A percentile compares a stretch with the other conserved stretches of the same genome.
Evolutionary conservation across 1,140 invertebrate species (phyloP).

Genomic region (Conus betulinus): DNA sequence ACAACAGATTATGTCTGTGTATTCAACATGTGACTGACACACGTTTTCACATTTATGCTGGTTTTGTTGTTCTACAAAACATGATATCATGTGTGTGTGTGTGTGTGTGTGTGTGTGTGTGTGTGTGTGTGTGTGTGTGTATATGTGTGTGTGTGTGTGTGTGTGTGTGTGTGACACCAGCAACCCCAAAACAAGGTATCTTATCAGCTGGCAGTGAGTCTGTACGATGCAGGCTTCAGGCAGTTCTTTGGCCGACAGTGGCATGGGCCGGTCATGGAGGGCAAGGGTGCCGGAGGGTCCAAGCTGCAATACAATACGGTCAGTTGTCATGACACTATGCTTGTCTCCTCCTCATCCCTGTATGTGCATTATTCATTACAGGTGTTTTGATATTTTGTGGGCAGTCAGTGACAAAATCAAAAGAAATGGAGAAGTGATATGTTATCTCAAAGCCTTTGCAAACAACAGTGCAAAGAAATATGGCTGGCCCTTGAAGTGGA

Average conservation of each 20-base stretch:
- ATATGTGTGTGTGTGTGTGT: too few relatives aligned
- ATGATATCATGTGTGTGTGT: not conserved
- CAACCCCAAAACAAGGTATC: constrained; percentile 45
- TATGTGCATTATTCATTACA: not conserved
- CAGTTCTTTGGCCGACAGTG: constrained; percentile 74
- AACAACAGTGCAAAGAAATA: too few relatives aligned
- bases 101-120: not conserved
- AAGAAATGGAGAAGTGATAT: too few relatives aligned
- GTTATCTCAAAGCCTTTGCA: too few relatives aligned
- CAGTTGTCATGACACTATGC: not conserved
- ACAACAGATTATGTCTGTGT: too few relatives aligned
- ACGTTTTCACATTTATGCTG: too few relatives aligned
- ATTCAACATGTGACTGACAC: too few relatives aligned
- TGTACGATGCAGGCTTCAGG: constrained; percentile 71
- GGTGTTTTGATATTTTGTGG: too few relatives aligned
- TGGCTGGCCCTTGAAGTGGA: too few relatives aligned
- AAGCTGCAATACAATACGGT: constrained; percentile 70
- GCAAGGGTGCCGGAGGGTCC: constrained; percentile 48
- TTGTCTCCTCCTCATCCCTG: constrained; percentile 24
- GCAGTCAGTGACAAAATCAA: too few relatives aligned
- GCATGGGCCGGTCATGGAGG: constrained; percentile 62
- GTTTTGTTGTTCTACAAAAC: too few relatives aligned
- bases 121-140: too few relatives aligned
- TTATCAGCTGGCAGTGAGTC: constrained; percentile 67
- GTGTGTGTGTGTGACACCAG: constrained; percentile 15